Percentiles rank a stretch among this genome's conserved stretches.
These are phyloP conservation scores for Pantherophis alleghaniensis DNA, from an alignment of 2,797 vertebrate species.

Conservation along the genomic window DNA sequence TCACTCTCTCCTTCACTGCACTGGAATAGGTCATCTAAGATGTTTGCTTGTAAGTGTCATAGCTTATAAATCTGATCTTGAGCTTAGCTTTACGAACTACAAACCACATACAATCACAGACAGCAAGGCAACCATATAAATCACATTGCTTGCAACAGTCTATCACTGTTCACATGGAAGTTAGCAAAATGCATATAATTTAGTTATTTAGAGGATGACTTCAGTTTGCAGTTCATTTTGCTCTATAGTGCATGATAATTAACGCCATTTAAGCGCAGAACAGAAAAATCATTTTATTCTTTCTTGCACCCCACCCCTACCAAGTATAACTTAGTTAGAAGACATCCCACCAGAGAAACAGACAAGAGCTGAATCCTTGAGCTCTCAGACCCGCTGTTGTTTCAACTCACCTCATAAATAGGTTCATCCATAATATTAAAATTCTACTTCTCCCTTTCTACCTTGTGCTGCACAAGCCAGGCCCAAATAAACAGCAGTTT, in stretches of 20 bases:
- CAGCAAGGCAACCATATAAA: neutral
- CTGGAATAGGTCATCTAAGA: conserved; percentile 19
- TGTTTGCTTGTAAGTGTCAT: neutral
- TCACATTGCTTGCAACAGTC: conserved; percentile 16
- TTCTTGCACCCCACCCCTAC: neutral
- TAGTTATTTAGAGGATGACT: neutral
- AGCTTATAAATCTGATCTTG: conserved; percentile 8
- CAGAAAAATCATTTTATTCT: neutral
- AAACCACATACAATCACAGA: neutral
- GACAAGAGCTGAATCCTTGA: neutral
- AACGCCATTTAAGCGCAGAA: neutral
- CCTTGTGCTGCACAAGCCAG: neutral
- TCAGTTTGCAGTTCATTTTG: neutral
- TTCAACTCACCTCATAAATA: neutral
- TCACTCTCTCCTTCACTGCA: neutral
- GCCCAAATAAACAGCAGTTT: neutral
- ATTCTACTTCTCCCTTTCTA: neutral
- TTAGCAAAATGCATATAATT: neutral
- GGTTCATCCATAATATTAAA: neutral
- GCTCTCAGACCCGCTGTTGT: neutral
- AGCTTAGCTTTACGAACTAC: conserved; percentile 32
- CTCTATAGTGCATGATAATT: neutral
- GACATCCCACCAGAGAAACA: neutral
- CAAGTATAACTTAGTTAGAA: neutral
- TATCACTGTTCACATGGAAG: neutral